Evolutionary conservation across 1,140 invertebrate genomes (phyloP).

Genomic region (Microplitis mediator): DNA sequence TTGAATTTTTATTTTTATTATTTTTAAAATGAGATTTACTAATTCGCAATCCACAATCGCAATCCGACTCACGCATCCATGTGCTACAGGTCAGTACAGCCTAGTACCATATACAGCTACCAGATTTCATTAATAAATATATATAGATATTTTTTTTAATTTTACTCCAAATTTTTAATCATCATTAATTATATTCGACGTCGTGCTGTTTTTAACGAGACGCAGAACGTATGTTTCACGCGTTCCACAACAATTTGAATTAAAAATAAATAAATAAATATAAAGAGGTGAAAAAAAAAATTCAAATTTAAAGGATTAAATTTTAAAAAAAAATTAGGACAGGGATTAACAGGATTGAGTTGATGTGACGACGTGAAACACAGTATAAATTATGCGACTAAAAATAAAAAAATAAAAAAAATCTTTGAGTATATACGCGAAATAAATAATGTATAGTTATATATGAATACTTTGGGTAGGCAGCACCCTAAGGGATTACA

Average conservation of each 20-base stretch:
- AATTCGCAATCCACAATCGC: conserved; percentile 50
- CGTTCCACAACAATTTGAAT: conserved; percentile 8
- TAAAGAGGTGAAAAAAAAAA: background rate
- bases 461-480: conserved; percentile 52
- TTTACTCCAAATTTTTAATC: background rate
- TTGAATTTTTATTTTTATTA: conserved; percentile 27
- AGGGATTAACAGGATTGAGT: background rate
- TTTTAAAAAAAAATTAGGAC: background rate
- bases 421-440: conserved; percentile 13
- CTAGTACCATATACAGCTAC: conserved; percentile 60
- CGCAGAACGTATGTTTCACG: conserved; percentile 29
- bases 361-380: conserved; percentile 26
- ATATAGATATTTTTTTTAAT: conserved; percentile 4
- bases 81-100: conserved; percentile 65
- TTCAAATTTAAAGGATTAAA: background rate
- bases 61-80: conserved; percentile 59
- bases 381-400: conserved; percentile 22
- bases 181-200: conserved; percentile 16
- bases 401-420: conserved; percentile 21
- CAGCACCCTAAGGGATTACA: conserved; percentile 57
- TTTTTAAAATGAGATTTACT: conserved; percentile 22
- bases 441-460: conserved; percentile 39
- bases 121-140: conserved; percentile 34
- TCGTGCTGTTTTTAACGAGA: conserved; percentile 2
- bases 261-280: background rate